Base-by-base conservation (phyloP, 1,140 invertebrate genomes). In the Drosophila bocki region DNA sequence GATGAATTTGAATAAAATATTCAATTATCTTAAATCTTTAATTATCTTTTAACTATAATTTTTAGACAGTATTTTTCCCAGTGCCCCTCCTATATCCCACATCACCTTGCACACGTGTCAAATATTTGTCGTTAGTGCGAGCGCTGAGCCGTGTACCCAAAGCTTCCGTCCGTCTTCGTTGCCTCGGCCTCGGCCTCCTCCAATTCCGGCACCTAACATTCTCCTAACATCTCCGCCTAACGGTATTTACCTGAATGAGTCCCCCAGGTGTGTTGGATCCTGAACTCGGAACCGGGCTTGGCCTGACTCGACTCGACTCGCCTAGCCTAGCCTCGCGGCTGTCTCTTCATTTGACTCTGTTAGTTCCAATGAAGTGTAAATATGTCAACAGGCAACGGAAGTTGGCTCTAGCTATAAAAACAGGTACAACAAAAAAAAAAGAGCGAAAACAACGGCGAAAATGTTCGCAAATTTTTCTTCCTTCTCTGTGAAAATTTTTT, bases 361-460 rank as follows among this genome's bases (percentile, higher is more conserved):
- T 77, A 72, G 59, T 85, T 79, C 67, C 82, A 88, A 90, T 88
- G 85, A 88, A 85, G 85, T 88, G 85, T 85, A 88, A 88, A 88
- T 88, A 90, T 88, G 85, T 88, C 85, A 88, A 90, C 85, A 88
- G 79, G 84, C 83, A 87, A 69, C 84, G 85, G 80, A 87, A 87
- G 85, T 87, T 88, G 84, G 84, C 84, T 62, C 48, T 68, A 62
- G 67, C 84, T 58, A 78, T 58, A 62, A 82, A 62, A 65, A 53
- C 77, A 78, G 53, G 53, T 39, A 51, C 5, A 80, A 53, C n/a
- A 74, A 59, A 35, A 51, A 78, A 51, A 59, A 78, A 29, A 54
- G 26, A 48, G 33, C 33, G 63, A 50, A n/a, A 58, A 42, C 69
- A 72, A 59, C 67, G 35, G 69, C 68, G 67, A 72, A 72, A 72